Evolutionary conservation across 2,113 vertebrate genomes (phyloP).

Genomic region (Cyanocitta stelleri): DNA sequence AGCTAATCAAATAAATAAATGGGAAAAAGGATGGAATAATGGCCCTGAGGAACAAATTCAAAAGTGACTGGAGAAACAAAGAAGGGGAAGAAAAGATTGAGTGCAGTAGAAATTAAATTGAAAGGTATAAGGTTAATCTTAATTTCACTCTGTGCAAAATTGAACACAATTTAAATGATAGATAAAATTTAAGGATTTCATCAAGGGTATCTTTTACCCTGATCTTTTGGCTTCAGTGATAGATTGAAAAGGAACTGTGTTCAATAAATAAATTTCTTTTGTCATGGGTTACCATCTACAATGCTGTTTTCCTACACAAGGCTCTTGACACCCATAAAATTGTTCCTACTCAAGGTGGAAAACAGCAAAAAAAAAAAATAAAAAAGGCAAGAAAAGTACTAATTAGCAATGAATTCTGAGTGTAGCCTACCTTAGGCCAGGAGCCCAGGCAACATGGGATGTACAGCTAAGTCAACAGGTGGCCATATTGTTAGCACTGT

Average conservation of each 20-base stretch:
- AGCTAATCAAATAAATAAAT: neutral
- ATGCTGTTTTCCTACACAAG: neutral
- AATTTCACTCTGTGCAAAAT: neutral
- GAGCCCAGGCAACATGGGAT: neutral
- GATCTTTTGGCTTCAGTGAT: neutral
- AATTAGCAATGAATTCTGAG: neutral
- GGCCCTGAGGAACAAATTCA: neutral
- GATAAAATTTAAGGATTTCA: neutral
- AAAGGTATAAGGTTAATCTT: neutral
- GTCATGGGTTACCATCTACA: neutral
- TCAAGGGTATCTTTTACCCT: neutral
- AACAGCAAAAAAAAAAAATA: neutral
- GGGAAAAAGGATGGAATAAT: neutral
- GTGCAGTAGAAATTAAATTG: neutral
- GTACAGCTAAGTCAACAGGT: neutral
- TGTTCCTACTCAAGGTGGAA: neutral
- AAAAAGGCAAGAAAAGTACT: neutral
- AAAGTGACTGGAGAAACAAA: neutral
- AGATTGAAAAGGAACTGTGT: neutral
- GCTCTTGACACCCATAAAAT: neutral
- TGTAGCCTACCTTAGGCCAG: neutral
- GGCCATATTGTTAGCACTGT: neutral
- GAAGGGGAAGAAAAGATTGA: neutral
- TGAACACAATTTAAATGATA: neutral
- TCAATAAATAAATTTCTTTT: neutral